Conservation (phyloP, 2,113 vertebrate species). For the Eleginops maclovinus region DNA sequence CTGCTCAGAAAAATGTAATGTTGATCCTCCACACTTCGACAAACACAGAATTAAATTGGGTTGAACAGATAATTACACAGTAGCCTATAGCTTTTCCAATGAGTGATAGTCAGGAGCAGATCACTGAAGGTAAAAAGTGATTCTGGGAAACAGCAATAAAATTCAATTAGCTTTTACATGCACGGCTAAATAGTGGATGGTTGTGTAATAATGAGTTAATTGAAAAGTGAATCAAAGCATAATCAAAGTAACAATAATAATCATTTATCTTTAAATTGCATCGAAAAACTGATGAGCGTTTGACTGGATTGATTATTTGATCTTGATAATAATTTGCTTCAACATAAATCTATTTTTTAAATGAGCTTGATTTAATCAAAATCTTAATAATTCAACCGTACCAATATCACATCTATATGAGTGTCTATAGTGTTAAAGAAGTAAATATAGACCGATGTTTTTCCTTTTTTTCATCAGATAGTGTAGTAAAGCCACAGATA, state of each 20-base stretch:
- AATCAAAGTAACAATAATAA: not conserved
- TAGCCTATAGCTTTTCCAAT: constrained; percentile 18
- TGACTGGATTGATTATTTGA: not conserved
- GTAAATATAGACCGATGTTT: not conserved
- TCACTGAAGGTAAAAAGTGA: constrained; percentile 29
- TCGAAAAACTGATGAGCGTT: not conserved
- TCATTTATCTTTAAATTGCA: not conserved
- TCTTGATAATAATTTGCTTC: not conserved
- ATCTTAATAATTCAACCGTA: too few relatives aligned
- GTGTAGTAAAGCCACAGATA: too few relatives aligned
- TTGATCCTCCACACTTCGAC: constrained; percentile 36
- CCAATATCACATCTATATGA: too few relatives aligned
- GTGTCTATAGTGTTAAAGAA: not conserved
- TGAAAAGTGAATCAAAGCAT: constrained; percentile 2
- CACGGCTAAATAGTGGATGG: constrained; percentile 10
- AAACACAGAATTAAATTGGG: constrained; percentile 45
- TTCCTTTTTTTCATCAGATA: too few relatives aligned
- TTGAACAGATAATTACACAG: constrained; percentile 24
- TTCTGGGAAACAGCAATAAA: constrained; percentile 28
- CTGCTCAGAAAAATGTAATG: constrained; percentile 28
- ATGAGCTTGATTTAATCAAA: too few relatives aligned
- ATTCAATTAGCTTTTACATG: constrained; percentile 45
- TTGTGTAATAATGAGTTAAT: constrained; percentile 13
- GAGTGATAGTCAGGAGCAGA: constrained; percentile 22
- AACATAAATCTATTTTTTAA: not conserved